Evolutionary conservation across 2,888 invertebrate genomes (phyloP), one percentile per base, ranked within the genome.

Genomic region (Pseudeuparius sepicola): DNA sequence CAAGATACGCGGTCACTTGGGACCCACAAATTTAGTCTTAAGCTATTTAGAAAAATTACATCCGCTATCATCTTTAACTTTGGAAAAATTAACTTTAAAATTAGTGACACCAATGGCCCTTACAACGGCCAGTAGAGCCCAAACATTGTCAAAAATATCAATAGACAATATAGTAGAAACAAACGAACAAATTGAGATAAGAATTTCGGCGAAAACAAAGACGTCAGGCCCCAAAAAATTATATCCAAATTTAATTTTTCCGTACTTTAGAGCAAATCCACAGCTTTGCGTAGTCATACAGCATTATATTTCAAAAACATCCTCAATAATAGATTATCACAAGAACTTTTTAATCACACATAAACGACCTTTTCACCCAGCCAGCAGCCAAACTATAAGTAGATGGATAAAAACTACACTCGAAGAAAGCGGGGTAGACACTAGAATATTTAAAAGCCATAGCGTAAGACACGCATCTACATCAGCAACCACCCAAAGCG

Each of bases 1-100:
- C 45, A 6, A 41, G 34, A 35, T 47, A 53, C 36, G 36, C 47
- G 20, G 7, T 7, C 9, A 51, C 40, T 1, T 55, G 54, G 52
- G 46, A 56, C 30, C 49, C 50, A 3, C 10, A n/a, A n/a, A 25
- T 14, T 14, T 26, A 11, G 38, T 43, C 10, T 14, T 43, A 7
- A 9, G 15, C 10, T 42, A 31, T 17, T 12, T 42, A 23, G 26
- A 24, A 16, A 33, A n/a, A 25, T 27, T 14, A 39, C n/a, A n/a
- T n/a, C n/a, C n/a, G n/a, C n/a, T n/a, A n/a, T n/a, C n/a, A n/a
- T n/a, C n/a, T n/a, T n/a, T n/a, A n/a, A n/a, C n/a, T n/a, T n/a
- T n/a, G n/a, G 27, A 20, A 11, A 35, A 15, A 12, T n/a, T 28
- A 14, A 20, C 31, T 7, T 31, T 42, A 25, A 24, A 32, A 30